Base-by-base conservation (phyloP, 2,888 invertebrate genomes). In the Platycheirus rosarum region DNA sequence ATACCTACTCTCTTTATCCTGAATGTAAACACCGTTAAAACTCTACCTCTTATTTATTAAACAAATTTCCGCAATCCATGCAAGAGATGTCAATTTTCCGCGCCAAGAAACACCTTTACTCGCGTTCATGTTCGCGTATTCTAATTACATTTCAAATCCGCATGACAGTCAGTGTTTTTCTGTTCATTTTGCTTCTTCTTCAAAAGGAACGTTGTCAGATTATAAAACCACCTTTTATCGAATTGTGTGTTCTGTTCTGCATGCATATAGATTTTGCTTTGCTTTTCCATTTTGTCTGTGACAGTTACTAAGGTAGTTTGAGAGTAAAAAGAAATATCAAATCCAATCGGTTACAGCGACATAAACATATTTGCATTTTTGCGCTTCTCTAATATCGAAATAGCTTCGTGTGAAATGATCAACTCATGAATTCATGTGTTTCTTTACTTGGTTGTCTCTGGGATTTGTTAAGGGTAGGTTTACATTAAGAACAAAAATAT, bases 61-160 rank as follows among this genome's bases (percentile, higher is more conserved):
- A 62, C 14, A 65, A 55, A 79, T 14, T 23, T 23, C 2, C 23
- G 23, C 8, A 49, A 69, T 49, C 35, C 48, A 74, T 60, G 18
- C 40, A 69, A 49, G 48, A 69, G 68, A 69, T 32, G 57, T 65
- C 60, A 62, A 80, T 76, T 80, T 80, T 80, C 76, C 80, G 65
- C 46, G 9, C 46, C 70, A 80, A 62, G 40, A 71, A 76, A 57
- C 40, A 57, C 40, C 62, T 76, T 29, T 6, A 2, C 46, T 20
- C 37, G 70, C 51, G 37, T 44, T 65, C 49, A 51, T 69, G 73
- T 51, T 44, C 11, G 57, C 20, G 60, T 44, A 53, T 42, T 65
- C 57, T 77, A 77, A 77, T 77, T 77, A 75, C 69, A 65, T 69
- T 60, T 57, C 49, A 75, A 75, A 62, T 68, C 65, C 53, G 37